These are phyloP conservation scores for Rhegmatorhina hoffmannsi DNA, from an alignment of 2,113 vertebrate genomes.

Conservation along the genomic window DNA sequence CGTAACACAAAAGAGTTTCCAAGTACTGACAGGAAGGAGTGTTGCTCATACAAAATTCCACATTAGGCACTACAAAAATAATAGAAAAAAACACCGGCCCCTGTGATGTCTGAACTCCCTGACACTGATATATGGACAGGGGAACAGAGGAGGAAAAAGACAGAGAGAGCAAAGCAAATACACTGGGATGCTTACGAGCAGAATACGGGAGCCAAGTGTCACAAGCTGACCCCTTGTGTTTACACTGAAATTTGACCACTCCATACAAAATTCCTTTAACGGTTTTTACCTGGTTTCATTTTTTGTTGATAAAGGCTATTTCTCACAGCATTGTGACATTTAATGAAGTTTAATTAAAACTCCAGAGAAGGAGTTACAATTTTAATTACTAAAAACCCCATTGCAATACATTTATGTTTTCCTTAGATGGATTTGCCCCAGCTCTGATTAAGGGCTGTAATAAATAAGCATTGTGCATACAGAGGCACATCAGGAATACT, in stretches of 20 bases:
- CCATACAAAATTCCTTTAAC: not conserved
- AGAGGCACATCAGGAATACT: not conserved
- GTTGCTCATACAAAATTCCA: constrained; percentile 69
- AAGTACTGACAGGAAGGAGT: constrained; percentile 68
- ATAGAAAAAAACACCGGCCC: constrained; percentile 47
- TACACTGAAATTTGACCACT: constrained; percentile 12
- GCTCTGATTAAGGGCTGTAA: constrained; percentile 11
- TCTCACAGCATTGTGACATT: not conserved
- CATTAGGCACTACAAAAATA: constrained; percentile 68
- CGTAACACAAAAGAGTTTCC: constrained; percentile 70
- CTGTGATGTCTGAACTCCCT: constrained; percentile 66
- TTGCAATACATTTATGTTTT: not conserved
- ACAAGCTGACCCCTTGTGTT: constrained; percentile 53
- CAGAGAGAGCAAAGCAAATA: constrained; percentile 59
- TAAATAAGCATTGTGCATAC: not conserved
- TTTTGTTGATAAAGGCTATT: not conserved
- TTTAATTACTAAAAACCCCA: constrained; percentile 14
- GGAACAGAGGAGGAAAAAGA: constrained; percentile 64
- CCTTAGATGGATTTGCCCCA: not conserved
- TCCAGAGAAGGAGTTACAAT: constrained; percentile 16
- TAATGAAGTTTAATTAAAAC: not conserved
- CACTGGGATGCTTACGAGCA: constrained; percentile 38
- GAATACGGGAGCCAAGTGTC: constrained; percentile 46
- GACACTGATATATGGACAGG: constrained; percentile 60
- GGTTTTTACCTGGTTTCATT: not conserved